Percentiles rank a stretch among this genome's conserved stretches.
Conservation (phyloP, 2,113 vertebrate species). For the Microtus richardsoni region DNA sequence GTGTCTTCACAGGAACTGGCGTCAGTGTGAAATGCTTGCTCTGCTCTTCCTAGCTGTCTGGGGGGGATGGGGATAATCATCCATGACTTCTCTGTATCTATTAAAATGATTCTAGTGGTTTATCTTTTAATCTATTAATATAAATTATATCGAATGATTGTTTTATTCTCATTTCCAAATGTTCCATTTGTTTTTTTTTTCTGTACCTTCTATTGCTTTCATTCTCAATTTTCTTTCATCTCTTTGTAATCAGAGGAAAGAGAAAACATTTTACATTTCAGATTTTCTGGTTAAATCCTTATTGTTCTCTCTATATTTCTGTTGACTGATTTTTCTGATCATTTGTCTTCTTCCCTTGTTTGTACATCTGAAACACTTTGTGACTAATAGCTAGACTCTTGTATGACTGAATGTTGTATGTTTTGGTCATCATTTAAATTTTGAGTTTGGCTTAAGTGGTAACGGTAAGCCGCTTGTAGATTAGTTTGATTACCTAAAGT, state of each 20-base stretch:
- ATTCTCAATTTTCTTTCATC: background rate
- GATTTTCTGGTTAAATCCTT: background rate
- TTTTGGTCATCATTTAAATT: constrained; percentile 14
- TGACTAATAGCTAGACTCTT: background rate
- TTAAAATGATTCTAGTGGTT: background rate
- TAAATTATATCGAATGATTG: background rate
- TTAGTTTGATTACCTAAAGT: background rate
- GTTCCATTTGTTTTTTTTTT: background rate
- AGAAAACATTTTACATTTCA: background rate
- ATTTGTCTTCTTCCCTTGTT: constrained; percentile 1
- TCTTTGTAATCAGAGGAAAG: background rate
- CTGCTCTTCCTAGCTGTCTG: background rate
- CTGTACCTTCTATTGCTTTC: constrained; percentile 12
- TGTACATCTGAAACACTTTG: background rate
- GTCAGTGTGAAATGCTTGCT: background rate
- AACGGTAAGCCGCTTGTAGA: background rate
- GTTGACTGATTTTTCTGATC: background rate
- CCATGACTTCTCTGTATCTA: background rate
- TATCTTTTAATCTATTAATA: background rate
- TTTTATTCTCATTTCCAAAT: background rate
- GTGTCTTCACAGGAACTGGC: background rate
- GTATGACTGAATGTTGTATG: background rate
- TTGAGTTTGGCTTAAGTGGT: constrained; percentile 46
- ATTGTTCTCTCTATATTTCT: background rate
- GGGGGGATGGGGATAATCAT: background rate